phyloP scores from a whole-genome alignment of 2,888 invertebrate species.

The Cryptus armator region DNA sequence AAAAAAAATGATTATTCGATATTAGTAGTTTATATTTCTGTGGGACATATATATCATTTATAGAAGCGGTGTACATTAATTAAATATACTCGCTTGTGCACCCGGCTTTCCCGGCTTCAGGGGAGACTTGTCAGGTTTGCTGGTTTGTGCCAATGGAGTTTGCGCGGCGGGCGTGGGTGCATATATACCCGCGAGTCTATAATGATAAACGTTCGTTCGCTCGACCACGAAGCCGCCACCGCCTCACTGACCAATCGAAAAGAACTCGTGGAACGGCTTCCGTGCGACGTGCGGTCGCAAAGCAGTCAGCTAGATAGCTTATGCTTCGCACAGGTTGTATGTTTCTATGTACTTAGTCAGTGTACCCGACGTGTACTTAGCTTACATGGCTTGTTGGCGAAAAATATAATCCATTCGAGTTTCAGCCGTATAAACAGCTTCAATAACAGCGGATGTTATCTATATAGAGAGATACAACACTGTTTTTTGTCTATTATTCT shows the following conservation, averaged over 20 bases:
- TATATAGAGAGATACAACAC: not conserved
- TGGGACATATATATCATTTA: conserved; percentile 29
- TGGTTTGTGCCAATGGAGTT: not conserved
- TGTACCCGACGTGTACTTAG: conserved; percentile 36
- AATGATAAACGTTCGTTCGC: conserved; percentile 67
- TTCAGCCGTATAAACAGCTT: not conserved
- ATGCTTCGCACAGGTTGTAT: conserved; percentile 41
- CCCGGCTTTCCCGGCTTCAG: conserved; percentile 38
- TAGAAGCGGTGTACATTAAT: conserved; percentile 28
- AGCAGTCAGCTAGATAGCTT: conserved; percentile 40
- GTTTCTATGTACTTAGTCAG: conserved; percentile 38
- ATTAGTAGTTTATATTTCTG: conserved; percentile 14
- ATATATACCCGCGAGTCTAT: conserved; percentile 22
- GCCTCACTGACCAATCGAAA: conserved; percentile 57
- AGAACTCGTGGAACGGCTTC: conserved; percentile 70
- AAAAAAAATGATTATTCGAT: not conserved
- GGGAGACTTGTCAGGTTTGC: conserved; percentile 38
- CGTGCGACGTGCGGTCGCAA: conserved; percentile 66
- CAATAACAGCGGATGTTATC: not conserved
- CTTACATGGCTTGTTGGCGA: conserved; percentile 24
- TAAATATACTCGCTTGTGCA: conserved; percentile 18
- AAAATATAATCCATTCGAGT: conserved; percentile 13
- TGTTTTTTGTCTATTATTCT: too few species aligned
- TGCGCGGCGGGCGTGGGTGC: conserved; percentile 57
- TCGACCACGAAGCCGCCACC: conserved; percentile 58